phyloP scores from a whole-genome alignment of 2,797 vertebrate species.

The Pseudotriccus pelzelni region DNA sequence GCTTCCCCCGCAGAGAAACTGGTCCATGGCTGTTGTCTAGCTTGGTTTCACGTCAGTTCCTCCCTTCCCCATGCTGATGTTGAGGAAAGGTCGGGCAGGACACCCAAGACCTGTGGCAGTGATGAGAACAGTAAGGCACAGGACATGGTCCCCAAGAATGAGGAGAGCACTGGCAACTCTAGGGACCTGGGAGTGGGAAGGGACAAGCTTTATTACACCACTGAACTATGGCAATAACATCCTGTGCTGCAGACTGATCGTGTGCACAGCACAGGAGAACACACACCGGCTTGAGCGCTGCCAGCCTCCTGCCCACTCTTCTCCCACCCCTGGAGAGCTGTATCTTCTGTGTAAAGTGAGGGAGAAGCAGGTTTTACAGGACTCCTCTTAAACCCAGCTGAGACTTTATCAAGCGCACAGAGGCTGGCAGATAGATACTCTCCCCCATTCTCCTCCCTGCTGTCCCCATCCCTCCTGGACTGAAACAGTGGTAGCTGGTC shows the following conservation, averaged over 20 bases:
- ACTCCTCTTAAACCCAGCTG: background rate
- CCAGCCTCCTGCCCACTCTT: background rate
- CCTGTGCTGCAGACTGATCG: background rate
- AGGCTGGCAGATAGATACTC: background rate
- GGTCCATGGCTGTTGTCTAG: background rate
- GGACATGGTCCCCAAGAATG: background rate
- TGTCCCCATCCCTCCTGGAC: background rate
- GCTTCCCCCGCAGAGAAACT: background rate
- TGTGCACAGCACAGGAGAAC: background rate
- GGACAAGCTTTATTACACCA: background rate
- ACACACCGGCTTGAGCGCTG: background rate
- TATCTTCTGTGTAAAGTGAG: background rate
- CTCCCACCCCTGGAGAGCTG: background rate
- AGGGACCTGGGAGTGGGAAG: background rate
- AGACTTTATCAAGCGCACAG: background rate
- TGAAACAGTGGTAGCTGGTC: background rate
- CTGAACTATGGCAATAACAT: background rate
- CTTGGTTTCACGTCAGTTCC: background rate
- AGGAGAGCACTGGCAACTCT: rapidly evolving
- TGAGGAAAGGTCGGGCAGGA: background rate
- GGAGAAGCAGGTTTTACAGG: background rate
- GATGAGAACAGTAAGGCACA: background rate
- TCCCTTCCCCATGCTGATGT: background rate
- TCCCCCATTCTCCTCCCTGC: background rate
- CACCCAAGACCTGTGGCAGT: background rate